These are phyloP conservation scores for Sympetrum striolatum DNA, from an alignment of 2,888 invertebrate species.

Conservation along the genomic window DNA sequence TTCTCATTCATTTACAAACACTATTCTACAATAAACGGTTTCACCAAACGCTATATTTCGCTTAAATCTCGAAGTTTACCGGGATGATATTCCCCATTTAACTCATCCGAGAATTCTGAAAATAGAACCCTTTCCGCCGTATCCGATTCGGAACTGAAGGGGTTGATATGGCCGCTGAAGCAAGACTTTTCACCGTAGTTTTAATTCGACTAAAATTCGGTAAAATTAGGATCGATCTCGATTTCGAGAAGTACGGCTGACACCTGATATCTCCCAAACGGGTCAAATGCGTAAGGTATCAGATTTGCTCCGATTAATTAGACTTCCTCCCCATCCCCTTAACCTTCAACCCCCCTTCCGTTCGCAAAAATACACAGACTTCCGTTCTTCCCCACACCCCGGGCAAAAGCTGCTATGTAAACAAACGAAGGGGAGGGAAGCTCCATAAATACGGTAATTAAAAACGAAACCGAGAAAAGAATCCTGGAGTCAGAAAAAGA, in stretches of 20 bases:
- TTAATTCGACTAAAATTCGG: background rate
- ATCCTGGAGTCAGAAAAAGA: background rate
- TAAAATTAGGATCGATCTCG: background rate
- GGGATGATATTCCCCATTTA: no score
- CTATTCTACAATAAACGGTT: no score
- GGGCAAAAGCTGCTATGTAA: background rate
- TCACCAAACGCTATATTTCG: no score
- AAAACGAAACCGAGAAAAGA: background rate
- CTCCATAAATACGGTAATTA: constrained; percentile 14
- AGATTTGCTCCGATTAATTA: constrained; percentile 22
- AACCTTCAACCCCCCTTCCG: background rate
- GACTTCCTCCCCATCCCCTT: background rate
- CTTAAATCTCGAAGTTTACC: no score
- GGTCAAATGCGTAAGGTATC: background rate
- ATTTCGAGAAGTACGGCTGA: background rate
- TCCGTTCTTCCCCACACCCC: background rate
- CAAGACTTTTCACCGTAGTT: background rate
- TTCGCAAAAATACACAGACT: background rate
- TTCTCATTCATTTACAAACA: no score
- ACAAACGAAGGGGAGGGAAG: background rate
- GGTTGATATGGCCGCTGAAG: background rate
- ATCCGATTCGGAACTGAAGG: background rate
- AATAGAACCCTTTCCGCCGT: no score
- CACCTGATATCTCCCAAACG: background rate
- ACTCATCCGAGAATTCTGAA: no score